phyloP scores from a whole-genome alignment of 2,797 vertebrate genomes.

The Menidia menidia region DNA sequence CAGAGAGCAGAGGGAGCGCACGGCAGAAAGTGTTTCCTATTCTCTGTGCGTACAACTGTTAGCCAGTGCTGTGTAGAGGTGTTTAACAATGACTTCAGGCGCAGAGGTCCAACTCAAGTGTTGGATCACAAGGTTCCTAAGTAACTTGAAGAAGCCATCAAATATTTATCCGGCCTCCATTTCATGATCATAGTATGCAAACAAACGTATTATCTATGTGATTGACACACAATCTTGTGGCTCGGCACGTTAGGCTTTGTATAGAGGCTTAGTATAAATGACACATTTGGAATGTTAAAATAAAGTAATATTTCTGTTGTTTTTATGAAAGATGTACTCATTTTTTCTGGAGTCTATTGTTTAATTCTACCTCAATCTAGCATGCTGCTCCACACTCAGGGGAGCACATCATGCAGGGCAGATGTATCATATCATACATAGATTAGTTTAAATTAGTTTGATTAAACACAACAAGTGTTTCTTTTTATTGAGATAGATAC shows the following conservation, averaged over 20 bases:
- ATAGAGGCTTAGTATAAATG: constrained; percentile 9
- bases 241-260: constrained; percentile 27
- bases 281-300: constrained; percentile 17
- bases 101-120: constrained; percentile 59
- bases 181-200: constrained; percentile 79
- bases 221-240: constrained; percentile 68
- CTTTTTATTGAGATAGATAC: constrained; percentile 62
- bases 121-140: constrained; percentile 75
- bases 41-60: constrained; percentile 38
- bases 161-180: constrained; percentile 80
- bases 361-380: constrained; percentile 3
- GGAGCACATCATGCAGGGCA: not conserved
- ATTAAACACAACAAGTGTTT: constrained; percentile 56
- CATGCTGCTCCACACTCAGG: not conserved
- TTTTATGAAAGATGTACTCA: constrained; percentile 33
- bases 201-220: constrained; percentile 78
- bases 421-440: constrained; percentile 3
- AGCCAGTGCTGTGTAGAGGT: constrained; percentile 59
- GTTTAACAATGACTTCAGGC: constrained; percentile 70
- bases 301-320: constrained; percentile 14
- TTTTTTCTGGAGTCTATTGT: constrained; percentile 19
- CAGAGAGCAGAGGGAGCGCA: constrained; percentile 22
- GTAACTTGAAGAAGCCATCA: constrained; percentile 84
- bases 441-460: constrained; percentile 48
- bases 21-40: constrained; percentile 31